These are phyloP conservation scores for Hycleus phaleratus DNA, from an alignment of 1,140 invertebrate species.

Conservation along the genomic window DNA sequence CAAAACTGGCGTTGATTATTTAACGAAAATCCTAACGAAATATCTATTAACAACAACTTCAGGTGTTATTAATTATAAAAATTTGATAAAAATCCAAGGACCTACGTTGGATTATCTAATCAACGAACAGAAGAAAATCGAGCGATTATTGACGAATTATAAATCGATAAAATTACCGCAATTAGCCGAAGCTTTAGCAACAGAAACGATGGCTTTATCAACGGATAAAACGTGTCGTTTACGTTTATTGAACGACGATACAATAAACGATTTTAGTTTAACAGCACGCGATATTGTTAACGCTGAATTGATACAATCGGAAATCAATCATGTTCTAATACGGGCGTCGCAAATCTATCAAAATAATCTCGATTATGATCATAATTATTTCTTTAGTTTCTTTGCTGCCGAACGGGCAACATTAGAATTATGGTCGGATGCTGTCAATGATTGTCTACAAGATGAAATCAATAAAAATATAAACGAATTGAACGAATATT, in stretches of 20 bases:
- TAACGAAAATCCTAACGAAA: constrained; percentile 55
- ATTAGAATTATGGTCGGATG: constrained; percentile 60
- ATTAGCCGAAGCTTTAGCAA: constrained; percentile 56
- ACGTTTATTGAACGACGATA: constrained; percentile 41
- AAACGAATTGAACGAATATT: constrained; percentile 54
- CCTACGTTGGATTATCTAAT: constrained; percentile 47
- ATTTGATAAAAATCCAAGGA: constrained; percentile 36
- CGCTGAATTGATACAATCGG: constrained; percentile 61
- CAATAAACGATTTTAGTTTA: constrained; percentile 58
- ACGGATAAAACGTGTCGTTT: constrained; percentile 38
- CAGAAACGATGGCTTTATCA: constrained; percentile 54
- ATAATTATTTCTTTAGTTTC: constrained; percentile 45
- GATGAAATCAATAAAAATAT: constrained; percentile 61
- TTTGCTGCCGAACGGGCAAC: constrained; percentile 53
- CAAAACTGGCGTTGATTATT: constrained; percentile 50
- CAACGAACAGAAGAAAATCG: constrained; percentile 53
- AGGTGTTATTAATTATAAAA: constrained; percentile 30
- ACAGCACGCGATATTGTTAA: constrained; percentile 61
- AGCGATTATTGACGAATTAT: constrained; percentile 52
- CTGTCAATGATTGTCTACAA: constrained; percentile 57
- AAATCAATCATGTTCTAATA: constrained; percentile 62
- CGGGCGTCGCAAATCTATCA: constrained; percentile 58
- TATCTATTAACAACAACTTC: constrained; percentile 28
- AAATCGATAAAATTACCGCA: constrained; percentile 60
- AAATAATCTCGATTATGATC: constrained; percentile 42